phyloP scores from a whole-genome alignment of 2,888 invertebrate genomes.

The Yponomeuta evonymella region DNA sequence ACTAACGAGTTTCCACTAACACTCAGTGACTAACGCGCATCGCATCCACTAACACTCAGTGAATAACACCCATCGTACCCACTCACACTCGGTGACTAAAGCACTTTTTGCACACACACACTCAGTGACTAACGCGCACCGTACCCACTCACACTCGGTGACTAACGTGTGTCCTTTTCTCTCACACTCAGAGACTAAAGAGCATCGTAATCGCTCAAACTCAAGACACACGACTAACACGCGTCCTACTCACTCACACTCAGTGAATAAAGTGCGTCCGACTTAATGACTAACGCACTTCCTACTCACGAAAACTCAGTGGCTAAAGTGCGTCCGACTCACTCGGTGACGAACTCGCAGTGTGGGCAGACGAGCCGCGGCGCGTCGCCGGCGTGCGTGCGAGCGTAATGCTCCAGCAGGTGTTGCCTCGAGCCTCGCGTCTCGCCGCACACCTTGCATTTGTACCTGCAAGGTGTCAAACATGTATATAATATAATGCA shows the following conservation, averaged over 20 bases:
- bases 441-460: slow-evolving; percentile 56
- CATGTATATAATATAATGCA: no score
- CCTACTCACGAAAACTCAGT: neutral
- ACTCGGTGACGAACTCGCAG: slow-evolving; percentile 55
- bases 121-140: neutral
- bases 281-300: neutral
- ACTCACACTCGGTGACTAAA: neutral
- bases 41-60: neutral
- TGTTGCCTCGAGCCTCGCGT: slow-evolving; percentile 58
- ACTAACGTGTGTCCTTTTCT: no score
- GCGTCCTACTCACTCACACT: no score
- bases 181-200: no score
- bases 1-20: no score
- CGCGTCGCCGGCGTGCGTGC: slow-evolving; percentile 44
- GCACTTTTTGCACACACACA: no score
- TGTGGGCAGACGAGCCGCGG: slow-evolving; percentile 45
- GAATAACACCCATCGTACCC: neutral
- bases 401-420: slow-evolving; percentile 55
- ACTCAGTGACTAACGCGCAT: neutral
- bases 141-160: no score
- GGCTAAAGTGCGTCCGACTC: slow-evolving; percentile 26
- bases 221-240: no score
- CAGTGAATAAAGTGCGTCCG: no score
- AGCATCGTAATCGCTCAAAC: no score
- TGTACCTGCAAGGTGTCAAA: slow-evolving; percentile 39